Conservation (phyloP, 2,888 invertebrate genomes). For the Epirrhoe tristata region DNA sequence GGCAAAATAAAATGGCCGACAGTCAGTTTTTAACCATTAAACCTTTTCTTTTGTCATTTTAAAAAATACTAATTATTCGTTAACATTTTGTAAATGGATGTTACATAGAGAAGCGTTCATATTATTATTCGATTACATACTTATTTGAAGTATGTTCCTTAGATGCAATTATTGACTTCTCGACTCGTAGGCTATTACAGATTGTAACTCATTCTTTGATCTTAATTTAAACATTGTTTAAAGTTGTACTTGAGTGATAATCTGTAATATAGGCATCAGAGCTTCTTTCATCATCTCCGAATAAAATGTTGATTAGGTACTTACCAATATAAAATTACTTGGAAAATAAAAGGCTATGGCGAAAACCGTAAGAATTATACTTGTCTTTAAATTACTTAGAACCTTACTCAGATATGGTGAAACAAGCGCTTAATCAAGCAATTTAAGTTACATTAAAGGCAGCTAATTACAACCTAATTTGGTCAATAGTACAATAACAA, state of each 20-base stretch:
- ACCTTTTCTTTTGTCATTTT: conserved; percentile 24
- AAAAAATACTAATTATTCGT: conserved; percentile 26
- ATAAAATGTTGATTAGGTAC: no score
- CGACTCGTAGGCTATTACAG: conserved; percentile 52
- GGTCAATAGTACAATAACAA: conserved; percentile 40
- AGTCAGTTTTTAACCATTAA: background rate
- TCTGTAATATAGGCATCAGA: no score
- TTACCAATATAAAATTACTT: no score
- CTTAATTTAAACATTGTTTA: no score
- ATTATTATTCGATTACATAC: conserved; percentile 11
- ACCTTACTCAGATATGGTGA: no score
- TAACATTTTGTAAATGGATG: conserved; percentile 3
- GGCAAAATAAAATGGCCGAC: background rate
- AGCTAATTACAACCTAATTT: conserved; percentile 37
- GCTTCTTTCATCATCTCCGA: no score
- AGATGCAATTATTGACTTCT: conserved; percentile 35
- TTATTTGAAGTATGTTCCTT: conserved; percentile 32
- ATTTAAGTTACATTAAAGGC: conserved; percentile 47
- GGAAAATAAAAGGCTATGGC: no score
- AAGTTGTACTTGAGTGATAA: no score
- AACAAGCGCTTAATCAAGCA: conserved; percentile 35
- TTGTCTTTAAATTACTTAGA: no score
- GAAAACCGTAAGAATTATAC: no score
- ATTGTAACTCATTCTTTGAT: no score
- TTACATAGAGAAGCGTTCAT: conserved; percentile 15